A percentile compares a stretch with the other conserved stretches of the same genome.
These are phyloP conservation scores for Tyto alba DNA, from an alignment of 2,113 vertebrate species.

Conservation along the genomic window DNA sequence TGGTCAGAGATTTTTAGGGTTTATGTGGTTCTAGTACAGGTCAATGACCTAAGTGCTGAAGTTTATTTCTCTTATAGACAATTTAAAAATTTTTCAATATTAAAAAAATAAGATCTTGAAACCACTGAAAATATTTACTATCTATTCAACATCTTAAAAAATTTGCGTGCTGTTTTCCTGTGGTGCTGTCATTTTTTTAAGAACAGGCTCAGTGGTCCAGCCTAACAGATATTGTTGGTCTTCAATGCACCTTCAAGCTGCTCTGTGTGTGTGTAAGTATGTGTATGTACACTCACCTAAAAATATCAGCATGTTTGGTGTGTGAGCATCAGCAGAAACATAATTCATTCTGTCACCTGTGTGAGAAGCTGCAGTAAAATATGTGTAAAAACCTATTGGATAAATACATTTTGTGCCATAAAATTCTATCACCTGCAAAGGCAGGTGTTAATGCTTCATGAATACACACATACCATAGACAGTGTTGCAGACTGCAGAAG, in stretches of 20 bases:
- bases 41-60: not conserved
- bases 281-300: not conserved
- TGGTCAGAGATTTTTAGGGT: not conserved
- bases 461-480: not conserved
- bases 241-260: not conserved
- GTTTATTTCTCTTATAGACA: not conserved
- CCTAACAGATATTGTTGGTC: not conserved
- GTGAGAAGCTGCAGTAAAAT: conserved; percentile 13
- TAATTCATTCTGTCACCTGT: not conserved
- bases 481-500: not conserved
- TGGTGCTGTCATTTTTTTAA: not conserved
- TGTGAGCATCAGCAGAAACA: not conserved
- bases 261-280: not conserved
- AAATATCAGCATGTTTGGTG: not conserved
- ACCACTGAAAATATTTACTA: not conserved
- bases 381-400: not conserved
- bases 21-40: not conserved
- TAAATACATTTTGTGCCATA: not conserved
- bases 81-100: not conserved
- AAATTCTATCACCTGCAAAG: conserved; percentile 3
- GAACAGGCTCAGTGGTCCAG: not conserved
- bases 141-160: not conserved
- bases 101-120: not conserved
- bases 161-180: not conserved
- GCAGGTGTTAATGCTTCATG: conserved; percentile 15